Conservation (phyloP, 2,888 invertebrate species). For the Ormyrus rosae region DNA sequence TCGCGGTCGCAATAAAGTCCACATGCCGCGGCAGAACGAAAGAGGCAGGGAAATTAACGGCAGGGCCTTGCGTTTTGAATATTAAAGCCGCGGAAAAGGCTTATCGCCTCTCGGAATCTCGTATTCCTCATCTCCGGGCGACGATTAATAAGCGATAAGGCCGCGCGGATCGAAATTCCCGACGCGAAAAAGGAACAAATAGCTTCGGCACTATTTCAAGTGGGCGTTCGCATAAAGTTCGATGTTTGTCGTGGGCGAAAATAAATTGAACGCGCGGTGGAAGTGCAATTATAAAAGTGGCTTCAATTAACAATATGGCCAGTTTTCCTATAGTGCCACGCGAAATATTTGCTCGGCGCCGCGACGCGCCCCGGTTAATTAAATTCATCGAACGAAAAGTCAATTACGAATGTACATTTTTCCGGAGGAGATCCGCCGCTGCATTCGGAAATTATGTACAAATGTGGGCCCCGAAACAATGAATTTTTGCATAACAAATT, state of each 20-base stretch:
- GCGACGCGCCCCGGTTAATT: constrained; percentile 43
- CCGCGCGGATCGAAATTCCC: not conserved
- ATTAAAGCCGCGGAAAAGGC: constrained; percentile 40
- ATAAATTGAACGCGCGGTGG: constrained; percentile 34
- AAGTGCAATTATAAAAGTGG: constrained; percentile 47
- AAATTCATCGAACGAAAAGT: constrained; percentile 53
- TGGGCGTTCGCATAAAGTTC: too few relatives aligned
- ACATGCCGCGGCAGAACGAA: constrained; percentile 12
- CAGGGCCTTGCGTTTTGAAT: constrained; percentile 50
- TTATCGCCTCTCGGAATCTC: constrained; percentile 39
- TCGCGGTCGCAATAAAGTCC: constrained; percentile 51
- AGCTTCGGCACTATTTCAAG: too few relatives aligned
- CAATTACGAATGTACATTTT: constrained; percentile 55
- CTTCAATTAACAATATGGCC: constrained; percentile 49
- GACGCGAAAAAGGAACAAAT: not conserved
- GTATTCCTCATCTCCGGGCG: constrained; percentile 1
- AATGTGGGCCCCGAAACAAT: constrained; percentile 23
- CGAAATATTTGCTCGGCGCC: constrained; percentile 16
- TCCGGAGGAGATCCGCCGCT: not conserved
- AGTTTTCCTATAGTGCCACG: constrained; percentile 1
- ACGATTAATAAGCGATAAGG: constrained; percentile 53
- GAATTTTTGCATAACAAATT: constrained; percentile 53
- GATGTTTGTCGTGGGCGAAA: not conserved
- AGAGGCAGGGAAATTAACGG: constrained; percentile 42
- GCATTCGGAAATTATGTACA: constrained; percentile 30